Evolutionary conservation across 2,888 invertebrate genomes (phyloP).

Genomic region (Polydrusus cervinus): DNA sequence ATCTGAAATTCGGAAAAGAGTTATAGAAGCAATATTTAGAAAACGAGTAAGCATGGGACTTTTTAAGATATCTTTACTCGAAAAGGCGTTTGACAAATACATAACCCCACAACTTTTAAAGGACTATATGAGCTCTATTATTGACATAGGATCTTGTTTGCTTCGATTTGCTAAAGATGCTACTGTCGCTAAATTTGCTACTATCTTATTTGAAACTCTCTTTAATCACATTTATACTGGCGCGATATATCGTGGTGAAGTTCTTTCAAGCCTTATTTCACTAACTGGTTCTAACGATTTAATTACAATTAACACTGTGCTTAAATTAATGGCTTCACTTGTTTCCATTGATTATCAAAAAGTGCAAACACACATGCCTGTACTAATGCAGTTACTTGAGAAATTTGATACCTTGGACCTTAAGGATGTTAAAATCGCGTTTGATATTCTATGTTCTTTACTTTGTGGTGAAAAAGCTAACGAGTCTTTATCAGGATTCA

Average conservation of each 20-base stretch:
- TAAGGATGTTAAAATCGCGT: slow-evolving; percentile 83
- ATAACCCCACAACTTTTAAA: slow-evolving; percentile 71
- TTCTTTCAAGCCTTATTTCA: slow-evolving; percentile 64
- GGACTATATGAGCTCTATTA: slow-evolving; percentile 74
- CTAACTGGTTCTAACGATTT: slow-evolving; percentile 63
- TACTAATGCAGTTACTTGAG: slow-evolving; percentile 81
- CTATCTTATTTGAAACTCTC: slow-evolving; percentile 75
- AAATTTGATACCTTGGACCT: slow-evolving; percentile 83
- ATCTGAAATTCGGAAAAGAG: slow-evolving; percentile 76
- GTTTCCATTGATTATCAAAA: slow-evolving; percentile 68
- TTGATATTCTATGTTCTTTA: slow-evolving; percentile 85
- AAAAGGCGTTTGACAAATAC: slow-evolving; percentile 75
- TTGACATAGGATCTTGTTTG: slow-evolving; percentile 75
- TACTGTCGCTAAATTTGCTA: slow-evolving; percentile 75
- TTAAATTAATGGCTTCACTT: slow-evolving; percentile 62
- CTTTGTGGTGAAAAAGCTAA: slow-evolving; percentile 75
- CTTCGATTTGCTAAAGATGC: slow-evolving; percentile 72
- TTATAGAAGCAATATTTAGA: slow-evolving; percentile 77
- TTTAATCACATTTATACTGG: slow-evolving; percentile 66
- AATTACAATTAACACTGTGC: slow-evolving; percentile 59
- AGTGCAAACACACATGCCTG: slow-evolving; percentile 76
- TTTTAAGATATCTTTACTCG: slow-evolving; percentile 75
- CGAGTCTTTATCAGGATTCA: slow-evolving; percentile 73
- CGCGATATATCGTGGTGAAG: slow-evolving; percentile 63
- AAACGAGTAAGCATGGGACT: slow-evolving; percentile 77